Base-by-base conservation (phyloP, 2,797 vertebrate species). In the Rhinogobio ventralis region DNA sequence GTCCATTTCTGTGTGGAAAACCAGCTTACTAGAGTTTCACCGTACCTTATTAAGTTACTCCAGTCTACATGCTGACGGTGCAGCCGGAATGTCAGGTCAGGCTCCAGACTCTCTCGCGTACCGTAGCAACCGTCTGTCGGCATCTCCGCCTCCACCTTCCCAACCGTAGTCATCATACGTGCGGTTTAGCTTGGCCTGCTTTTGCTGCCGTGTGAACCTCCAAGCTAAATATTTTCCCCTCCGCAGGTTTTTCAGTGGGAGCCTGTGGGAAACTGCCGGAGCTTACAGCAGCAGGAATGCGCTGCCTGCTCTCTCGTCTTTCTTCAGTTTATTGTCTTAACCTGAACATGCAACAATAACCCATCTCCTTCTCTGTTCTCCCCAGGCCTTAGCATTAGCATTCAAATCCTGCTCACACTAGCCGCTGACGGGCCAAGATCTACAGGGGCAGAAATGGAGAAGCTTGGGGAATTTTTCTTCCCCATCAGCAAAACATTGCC, bases 171-270 rank as follows among this genome's bases (percentile, higher is more conserved):
- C 87, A 84, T 81, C 88, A 87, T 85, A 82, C 84, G 84, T 88
- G 90, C 71, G 86, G 89, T 90, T 91, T 86, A 83, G 82, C 89
- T 90, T 88, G 87, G 86, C 87, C 89, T 83, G 55, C 73, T 68
- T 69, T 82, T n/a, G 53, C 84, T 89, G 88, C 88, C 87, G 90
- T 92, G 89, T 87, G 90, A 89, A 89, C 86, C 88, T 92, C 90
- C 86, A 90, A 93, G 90, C 91, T 91, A 94, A 94, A 94, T 93
- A 93, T 92, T 93, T 94, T 93, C 90, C 90, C 90, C 92, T 92
- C 91, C 67, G 90, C 91, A 92, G 92, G 92, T 93, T 94, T n/a
- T 93, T 90, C 93, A 92, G 90, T 90, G 88, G 90, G 90, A 92
- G 90, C 84, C 89, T 93, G 91, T 94, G 94, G 92, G 93, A 94